These are phyloP conservation scores for Plecturocebus donacophilus DNA, from an alignment of 2,113 vertebrate genomes.

Conservation along the genomic window DNA sequence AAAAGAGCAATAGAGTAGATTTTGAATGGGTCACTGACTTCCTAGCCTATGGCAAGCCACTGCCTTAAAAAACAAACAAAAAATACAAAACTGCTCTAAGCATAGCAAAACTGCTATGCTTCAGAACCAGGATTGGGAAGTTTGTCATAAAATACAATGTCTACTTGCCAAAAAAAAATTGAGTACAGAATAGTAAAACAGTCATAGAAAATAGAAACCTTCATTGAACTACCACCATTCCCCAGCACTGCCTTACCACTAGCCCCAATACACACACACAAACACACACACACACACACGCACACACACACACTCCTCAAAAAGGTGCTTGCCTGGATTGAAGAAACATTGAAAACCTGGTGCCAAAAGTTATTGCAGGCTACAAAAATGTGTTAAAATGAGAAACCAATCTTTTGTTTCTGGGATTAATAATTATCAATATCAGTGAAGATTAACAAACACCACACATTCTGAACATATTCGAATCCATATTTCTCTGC, in stretches of 20 bases:
- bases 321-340: neutral
- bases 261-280: neutral
- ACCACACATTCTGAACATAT: neutral
- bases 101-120: neutral
- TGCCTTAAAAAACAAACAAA: neutral
- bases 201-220: neutral
- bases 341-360: neutral
- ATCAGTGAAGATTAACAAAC: neutral
- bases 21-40: slow-evolving; percentile 14
- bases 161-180: neutral
- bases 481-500: neutral
- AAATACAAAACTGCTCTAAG: neutral
- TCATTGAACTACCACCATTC: neutral
- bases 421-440: neutral
- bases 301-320: neutral
- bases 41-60: neutral
- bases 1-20: neutral
- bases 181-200: neutral
- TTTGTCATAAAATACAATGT: slow-evolving; percentile 5
- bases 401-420: neutral
- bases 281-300: neutral
- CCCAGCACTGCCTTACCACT: no score
- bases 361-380: neutral
- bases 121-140: neutral
- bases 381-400: neutral